Evolutionary conservation across 2,797 vertebrate genomes (phyloP), one percentile per base, ranked within the genome.

Genomic region (Tapera naevia): DNA sequence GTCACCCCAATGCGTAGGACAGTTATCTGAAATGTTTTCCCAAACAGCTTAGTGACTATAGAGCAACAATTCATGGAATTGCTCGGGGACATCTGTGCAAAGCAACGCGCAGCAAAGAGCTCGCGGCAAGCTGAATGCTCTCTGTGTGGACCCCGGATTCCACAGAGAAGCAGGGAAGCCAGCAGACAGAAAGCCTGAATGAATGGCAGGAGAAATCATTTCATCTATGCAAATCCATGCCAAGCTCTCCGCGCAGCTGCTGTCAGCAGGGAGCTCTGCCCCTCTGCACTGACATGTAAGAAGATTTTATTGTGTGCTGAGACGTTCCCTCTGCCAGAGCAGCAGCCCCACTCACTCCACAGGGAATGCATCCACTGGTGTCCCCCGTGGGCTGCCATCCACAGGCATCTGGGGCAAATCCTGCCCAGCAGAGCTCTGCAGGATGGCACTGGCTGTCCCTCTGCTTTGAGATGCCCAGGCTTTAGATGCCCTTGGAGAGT

Each of bases 1-100:
- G 97, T 97, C 97, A 96, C 98, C 97, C 96, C 98, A 96, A 95
- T 98, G 98, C 98, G 98, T 99, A 98, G 99, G 99, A 98, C 98
- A 98, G 96, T 97, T 98, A 98, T 98, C 98, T 97, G 97, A 98
- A 98, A 98, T 98, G 97, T 98, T 98, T 98, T 98, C 98, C 96
- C 97, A 97, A 98, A 98, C 97, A 97, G 97, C 97, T 96, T 72
- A 50, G 94, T 96, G 97, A 97, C 96, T 98, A 98, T 98, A 99
- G 98, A 98, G 98, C 97, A 93, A 97, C 98, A 98, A 99, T 99
- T 99, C 98, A 99, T 98, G 98, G 97, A 96, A 98, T 97, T 88
- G 95, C 98, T 98, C 83, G 96, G 89, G 97, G 98, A 98, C 98
- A 98, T 99, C 98, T 98, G 98, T 97, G 98, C 93, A 91, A 97